These are phyloP conservation scores for Pogona vitticeps DNA, from an alignment of 2,113 vertebrate species.

Conservation along the genomic window DNA sequence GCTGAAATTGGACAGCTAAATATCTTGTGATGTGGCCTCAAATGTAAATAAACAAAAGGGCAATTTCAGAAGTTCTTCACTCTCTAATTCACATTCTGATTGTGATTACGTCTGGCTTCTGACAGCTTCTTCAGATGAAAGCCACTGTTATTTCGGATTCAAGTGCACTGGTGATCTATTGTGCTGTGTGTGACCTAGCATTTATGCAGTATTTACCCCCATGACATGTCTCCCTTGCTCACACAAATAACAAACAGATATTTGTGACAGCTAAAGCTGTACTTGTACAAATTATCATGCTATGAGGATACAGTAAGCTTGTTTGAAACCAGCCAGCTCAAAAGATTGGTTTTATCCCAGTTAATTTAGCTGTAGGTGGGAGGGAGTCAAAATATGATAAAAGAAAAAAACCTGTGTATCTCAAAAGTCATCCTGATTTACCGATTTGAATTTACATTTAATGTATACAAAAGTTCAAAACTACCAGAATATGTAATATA, in stretches of 20 bases:
- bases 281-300: neutral
- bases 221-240: neutral
- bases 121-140: neutral
- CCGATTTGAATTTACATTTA: neutral
- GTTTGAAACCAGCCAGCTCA: neutral
- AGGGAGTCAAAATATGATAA: neutral
- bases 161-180: neutral
- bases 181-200: constrained; percentile 10
- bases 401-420: neutral
- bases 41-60: neutral
- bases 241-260: neutral
- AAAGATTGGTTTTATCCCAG: neutral
- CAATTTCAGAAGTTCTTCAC: neutral
- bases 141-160: neutral
- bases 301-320: neutral
- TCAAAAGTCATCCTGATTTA: neutral
- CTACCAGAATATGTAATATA: no score
- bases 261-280: neutral
- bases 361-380: neutral
- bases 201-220: neutral
- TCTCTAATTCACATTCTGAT: neutral
- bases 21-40: neutral
- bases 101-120: neutral
- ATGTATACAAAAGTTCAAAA: neutral
- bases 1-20: neutral